Conservation (phyloP, 23 tunicate species). For the Botrylloides violaceus region DNA sequence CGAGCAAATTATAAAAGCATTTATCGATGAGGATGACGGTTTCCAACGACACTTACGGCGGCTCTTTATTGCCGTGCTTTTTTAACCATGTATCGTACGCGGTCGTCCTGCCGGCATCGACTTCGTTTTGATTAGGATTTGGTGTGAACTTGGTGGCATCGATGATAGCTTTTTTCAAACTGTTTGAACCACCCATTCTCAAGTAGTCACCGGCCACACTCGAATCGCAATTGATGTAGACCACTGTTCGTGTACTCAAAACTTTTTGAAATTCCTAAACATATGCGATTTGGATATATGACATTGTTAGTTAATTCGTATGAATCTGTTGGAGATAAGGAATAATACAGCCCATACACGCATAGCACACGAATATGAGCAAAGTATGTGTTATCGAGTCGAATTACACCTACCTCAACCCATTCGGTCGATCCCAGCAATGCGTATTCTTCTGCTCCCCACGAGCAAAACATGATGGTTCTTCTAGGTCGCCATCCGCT, state of each 20-base stretch:
- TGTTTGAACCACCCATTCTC: constrained; percentile 12
- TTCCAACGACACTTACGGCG: constrained; percentile 4
- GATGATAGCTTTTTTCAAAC: constrained; percentile 24
- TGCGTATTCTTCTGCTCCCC: constrained; percentile 90
- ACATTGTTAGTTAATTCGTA: no score
- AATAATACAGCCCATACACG: no score
- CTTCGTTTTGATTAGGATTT: constrained; percentile 31
- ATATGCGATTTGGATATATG: no score
- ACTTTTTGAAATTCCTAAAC: constrained; percentile 50
- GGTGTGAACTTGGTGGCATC: constrained; percentile 36
- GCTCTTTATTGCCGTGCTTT: not conserved
- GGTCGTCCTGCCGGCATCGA: constrained; percentile 20
- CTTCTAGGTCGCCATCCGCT: constrained; percentile 79
- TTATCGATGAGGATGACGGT: no score
- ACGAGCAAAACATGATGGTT: constrained; percentile 58
- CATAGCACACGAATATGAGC: no score
- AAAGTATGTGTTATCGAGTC: no score
- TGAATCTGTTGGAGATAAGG: no score
- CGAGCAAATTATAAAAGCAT: no score
- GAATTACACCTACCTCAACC: constrained; percentile 92
- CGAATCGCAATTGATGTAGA: constrained; percentile 56
- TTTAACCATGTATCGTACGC: constrained; percentile 55
- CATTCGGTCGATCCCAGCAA: constrained; percentile 78
- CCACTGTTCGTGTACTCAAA: constrained; percentile 42
- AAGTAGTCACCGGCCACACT: constrained; percentile 40